Evolutionary conservation across 1,140 invertebrate genomes (phyloP).

Genomic region (Aphaenogaster floridana): DNA sequence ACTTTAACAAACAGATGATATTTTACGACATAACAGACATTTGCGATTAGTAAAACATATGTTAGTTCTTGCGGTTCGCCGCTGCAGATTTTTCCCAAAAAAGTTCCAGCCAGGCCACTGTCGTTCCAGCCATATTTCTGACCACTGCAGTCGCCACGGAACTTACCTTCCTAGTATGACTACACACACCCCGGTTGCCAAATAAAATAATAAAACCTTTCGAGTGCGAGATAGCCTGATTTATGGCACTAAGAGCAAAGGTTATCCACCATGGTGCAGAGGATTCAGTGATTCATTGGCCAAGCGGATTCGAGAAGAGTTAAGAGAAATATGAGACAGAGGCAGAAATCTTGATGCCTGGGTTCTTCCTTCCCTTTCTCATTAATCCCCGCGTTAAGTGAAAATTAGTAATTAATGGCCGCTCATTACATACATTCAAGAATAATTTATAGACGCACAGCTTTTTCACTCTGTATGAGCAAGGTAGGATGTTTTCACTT

Average conservation of each 20-base stretch:
- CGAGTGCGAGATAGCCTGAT: conserved; percentile 81
- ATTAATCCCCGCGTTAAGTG: conserved; percentile 52
- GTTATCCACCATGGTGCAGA: conserved; percentile 78
- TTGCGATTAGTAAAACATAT: conserved; percentile 20
- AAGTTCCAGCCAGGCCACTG: neutral
- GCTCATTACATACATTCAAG: neutral
- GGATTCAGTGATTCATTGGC: conserved; percentile 81
- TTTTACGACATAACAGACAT: neutral
- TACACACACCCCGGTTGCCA: conserved; percentile 65
- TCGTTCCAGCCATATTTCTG: conserved; percentile 55
- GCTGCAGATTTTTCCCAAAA: conserved; percentile 39
- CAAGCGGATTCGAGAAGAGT: conserved; percentile 53
- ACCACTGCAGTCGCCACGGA: conserved; percentile 3
- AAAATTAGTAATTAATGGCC: conserved; percentile 57
- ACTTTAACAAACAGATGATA: neutral
- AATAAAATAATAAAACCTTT: conserved; percentile 82
- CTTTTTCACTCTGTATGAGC: neutral
- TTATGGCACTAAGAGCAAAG: conserved; percentile 82
- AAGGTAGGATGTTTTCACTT: neutral
- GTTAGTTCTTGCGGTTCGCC: conserved; percentile 14
- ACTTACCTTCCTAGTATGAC: conserved; percentile 43
- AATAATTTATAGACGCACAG: conserved; percentile 5
- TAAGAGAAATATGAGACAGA: conserved; percentile 52
- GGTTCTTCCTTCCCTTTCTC: conserved; percentile 47
- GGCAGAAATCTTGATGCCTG: conserved; percentile 41